Evolutionary conservation across 2,797 vertebrate genomes (phyloP).

Genomic region (Morelia viridis): DNA sequence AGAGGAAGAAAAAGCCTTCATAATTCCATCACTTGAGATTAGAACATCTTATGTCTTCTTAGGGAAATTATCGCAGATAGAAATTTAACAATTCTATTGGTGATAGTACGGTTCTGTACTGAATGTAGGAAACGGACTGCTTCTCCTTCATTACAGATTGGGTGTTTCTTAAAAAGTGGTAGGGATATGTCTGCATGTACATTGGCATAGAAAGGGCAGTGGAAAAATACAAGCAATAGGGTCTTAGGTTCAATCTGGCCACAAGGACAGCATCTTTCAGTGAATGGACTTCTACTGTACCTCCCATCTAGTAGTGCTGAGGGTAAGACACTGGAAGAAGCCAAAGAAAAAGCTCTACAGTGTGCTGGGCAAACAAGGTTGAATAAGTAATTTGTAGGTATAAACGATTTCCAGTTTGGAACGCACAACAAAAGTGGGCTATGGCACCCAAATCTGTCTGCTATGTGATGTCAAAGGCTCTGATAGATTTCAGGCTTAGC

Average conservation of each 20-base stretch:
- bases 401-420: not conserved
- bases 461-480: not conserved
- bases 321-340: not conserved
- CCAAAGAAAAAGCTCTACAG: not conserved
- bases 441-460: not conserved
- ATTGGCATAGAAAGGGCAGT: not conserved
- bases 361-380: not conserved
- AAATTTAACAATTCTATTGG: not conserved
- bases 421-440: not conserved
- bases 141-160: not conserved
- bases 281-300: not conserved
- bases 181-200: not conserved
- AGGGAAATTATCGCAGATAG: not conserved
- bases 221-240: not conserved
- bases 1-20: not conserved
- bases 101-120: not conserved
- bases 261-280: not conserved
- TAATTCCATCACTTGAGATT: not conserved
- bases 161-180: not conserved
- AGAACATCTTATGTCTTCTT: not conserved
- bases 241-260: not conserved
- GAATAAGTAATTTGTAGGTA: not conserved
- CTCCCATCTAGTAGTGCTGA: not conserved
- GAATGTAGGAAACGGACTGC: not conserved
- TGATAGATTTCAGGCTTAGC: not conserved